Conservation (phyloP, 92 coral and sea anemone species). For the Zoanthus sansibaricus region DNA sequence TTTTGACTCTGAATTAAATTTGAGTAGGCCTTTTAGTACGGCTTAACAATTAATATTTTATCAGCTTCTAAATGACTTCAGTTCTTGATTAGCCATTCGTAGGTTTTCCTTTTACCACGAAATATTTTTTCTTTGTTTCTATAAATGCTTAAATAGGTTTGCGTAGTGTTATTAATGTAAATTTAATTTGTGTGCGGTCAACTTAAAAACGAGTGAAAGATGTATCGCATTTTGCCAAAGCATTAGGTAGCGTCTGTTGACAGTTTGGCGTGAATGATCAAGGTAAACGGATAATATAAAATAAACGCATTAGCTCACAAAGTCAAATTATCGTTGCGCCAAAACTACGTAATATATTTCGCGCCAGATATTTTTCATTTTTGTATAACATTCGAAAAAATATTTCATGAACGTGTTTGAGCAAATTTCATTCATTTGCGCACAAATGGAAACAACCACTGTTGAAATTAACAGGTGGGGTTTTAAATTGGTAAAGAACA, state of each 20-base stretch:
- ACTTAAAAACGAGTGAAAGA: background rate
- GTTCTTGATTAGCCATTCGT: no score
- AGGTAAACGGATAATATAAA: slow-evolving; percentile 18
- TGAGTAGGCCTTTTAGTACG: background rate
- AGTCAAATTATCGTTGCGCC: background rate
- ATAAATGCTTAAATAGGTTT: background rate
- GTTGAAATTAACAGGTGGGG: no score
- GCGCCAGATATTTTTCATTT: background rate
- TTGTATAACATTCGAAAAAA: background rate
- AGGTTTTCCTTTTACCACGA: background rate
- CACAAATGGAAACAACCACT: no score
- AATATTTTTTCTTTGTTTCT: background rate
- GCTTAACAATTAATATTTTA: no score
- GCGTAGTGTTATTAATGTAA: background rate
- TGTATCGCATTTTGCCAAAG: background rate
- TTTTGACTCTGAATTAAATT: background rate
- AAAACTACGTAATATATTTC: background rate
- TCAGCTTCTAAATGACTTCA: no score
- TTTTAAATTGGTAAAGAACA: no score
- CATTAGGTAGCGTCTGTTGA: background rate
- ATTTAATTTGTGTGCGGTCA: background rate
- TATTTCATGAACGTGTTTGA: background rate
- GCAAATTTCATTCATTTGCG: no score
- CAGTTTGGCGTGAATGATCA: background rate
- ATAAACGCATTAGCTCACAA: slow-evolving; percentile 22